Evolutionary conservation across 2,113 vertebrate genomes (phyloP).

Genomic region (Xerus inauris): DNA sequence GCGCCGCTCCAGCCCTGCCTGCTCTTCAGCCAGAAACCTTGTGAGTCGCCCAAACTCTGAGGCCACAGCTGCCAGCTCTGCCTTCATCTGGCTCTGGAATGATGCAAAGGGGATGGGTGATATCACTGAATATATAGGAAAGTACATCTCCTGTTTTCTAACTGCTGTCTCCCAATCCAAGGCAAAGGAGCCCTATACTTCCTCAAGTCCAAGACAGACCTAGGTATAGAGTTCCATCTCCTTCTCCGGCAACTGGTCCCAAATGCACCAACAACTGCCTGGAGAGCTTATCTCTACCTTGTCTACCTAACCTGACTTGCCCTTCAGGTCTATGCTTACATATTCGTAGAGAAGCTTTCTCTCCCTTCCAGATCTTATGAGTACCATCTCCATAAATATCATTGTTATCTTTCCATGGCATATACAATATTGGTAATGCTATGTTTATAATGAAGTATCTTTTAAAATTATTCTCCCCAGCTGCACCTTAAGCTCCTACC

Average conservation of each 20-base stretch:
- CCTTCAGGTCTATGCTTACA: not conserved
- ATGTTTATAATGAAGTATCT: not conserved
- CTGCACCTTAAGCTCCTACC: not conserved
- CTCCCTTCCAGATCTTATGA: not conserved
- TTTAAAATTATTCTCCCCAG: not conserved
- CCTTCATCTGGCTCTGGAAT: slow-evolving; percentile 85
- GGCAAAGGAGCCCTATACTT: slow-evolving; percentile 1
- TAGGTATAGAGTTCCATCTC: not conserved
- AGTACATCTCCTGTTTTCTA: slow-evolving; percentile 27
- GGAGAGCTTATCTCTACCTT: not conserved
- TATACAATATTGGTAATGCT: not conserved
- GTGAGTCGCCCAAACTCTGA: slow-evolving; percentile 86
- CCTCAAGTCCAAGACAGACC: not conserved
- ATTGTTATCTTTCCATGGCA: not conserved
- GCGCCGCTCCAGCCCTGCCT: slow-evolving; percentile 84
- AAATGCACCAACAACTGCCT: slow-evolving; percentile 1
- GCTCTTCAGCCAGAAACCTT: slow-evolving; percentile 85
- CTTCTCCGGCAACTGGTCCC: not conserved
- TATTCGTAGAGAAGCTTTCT: not conserved
- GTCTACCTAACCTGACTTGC: not conserved
- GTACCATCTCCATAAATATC: not conserved
- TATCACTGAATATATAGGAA: slow-evolving; percentile 83
- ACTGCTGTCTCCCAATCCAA: slow-evolving; percentile 2
- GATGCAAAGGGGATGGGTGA: slow-evolving; percentile 74
- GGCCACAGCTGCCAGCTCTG: slow-evolving; percentile 85